Conservation (phyloP, 2,888 invertebrate species). For the Acleris literana region DNA sequence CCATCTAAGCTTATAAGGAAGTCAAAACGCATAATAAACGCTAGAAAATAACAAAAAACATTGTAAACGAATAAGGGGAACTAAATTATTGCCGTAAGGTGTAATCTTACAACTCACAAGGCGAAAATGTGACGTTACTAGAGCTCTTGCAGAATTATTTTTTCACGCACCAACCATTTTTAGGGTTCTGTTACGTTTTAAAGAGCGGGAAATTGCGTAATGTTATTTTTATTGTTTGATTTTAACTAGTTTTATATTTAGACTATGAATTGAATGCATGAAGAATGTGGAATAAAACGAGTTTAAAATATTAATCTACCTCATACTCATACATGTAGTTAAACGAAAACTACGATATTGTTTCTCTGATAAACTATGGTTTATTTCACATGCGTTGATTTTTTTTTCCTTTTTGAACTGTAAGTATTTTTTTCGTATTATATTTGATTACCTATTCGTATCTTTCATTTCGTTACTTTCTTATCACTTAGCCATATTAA, state of each 20-base stretch:
- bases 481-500: no score
- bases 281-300: no score
- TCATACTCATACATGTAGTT: no score
- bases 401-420: no score
- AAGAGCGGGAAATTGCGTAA: conserved; percentile 31
- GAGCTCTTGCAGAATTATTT: conserved; percentile 50
- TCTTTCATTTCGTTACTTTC: no score
- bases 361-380: no score
- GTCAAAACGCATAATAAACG: conserved; percentile 20
- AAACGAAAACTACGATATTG: no score
- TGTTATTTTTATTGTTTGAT: conserved; percentile 7
- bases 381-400: no score
- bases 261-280: no score
- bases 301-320: no score
- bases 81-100: conserved; percentile 30
- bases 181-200: conserved; percentile 40
- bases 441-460: no score
- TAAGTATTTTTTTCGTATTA: no score
- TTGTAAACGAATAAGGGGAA: conserved; percentile 8
- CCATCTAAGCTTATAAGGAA: conserved; percentile 18
- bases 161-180: conserved; percentile 63
- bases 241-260: conserved; percentile 25
- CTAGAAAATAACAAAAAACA: conserved; percentile 19
- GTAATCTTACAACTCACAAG: conserved; percentile 44
- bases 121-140: conserved; percentile 47